Conservation (phyloP, 2,113 vertebrate species). For the Chaetodon auriga region DNA sequence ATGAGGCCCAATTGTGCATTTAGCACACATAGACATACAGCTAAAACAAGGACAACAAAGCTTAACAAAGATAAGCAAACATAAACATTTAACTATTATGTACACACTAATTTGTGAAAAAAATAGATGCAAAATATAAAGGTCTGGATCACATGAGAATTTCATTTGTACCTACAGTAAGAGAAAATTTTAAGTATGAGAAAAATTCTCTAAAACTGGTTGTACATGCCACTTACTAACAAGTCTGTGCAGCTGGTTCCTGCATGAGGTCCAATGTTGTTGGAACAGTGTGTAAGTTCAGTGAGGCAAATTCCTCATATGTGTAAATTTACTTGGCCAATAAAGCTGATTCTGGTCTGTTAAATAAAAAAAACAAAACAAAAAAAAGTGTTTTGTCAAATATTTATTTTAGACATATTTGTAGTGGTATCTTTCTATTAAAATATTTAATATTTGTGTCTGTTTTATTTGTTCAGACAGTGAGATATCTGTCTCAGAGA, state of each 20-base stretch:
- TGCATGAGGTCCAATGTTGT: background rate
- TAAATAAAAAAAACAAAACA: background rate
- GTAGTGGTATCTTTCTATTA: background rate
- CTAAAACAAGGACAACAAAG: no score
- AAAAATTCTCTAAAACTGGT: no score
- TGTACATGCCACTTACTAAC: background rate
- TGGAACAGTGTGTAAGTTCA: background rate
- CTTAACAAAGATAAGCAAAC: no score
- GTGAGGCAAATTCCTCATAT: background rate
- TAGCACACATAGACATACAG: background rate
- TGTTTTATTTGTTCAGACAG: background rate
- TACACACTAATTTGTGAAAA: no score
- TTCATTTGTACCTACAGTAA: no score
- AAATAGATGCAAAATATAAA: no score
- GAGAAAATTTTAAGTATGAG: no score
- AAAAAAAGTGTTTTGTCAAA: background rate
- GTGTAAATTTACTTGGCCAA: background rate
- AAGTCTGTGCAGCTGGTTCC: no score
- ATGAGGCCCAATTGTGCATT: background rate
- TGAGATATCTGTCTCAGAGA: background rate
- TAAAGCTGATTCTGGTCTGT: background rate
- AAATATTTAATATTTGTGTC: background rate
- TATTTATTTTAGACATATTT: background rate
- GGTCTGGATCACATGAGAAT: no score
- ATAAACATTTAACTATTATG: no score